A percentile compares a stretch with the other conserved stretches of the same genome.
Conservation (phyloP, 2,113 vertebrate species). For the Cardinalis cardinalis region DNA sequence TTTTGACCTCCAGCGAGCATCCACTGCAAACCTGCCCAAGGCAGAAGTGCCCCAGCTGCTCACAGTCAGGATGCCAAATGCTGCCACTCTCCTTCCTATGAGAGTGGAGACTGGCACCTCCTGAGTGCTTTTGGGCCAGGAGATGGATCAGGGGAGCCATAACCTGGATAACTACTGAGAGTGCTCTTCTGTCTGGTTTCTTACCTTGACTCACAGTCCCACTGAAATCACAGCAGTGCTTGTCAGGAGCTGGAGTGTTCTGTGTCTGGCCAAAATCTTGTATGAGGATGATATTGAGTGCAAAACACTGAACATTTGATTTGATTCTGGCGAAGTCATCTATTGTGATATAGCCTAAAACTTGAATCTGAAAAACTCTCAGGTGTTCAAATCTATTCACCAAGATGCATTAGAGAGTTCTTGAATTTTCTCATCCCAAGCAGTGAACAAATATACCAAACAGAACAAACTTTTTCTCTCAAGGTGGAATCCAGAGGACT, state of each 20-base stretch:
- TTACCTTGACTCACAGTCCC: neutral
- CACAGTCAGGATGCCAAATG: neutral
- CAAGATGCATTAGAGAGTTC: neutral
- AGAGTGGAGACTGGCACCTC: neutral
- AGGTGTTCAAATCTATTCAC: neutral
- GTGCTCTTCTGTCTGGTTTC: neutral
- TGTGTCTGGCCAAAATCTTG: neutral
- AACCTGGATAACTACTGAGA: neutral
- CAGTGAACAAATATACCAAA: neutral
- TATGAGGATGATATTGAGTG: neutral
- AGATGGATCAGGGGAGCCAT: neutral
- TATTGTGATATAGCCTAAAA: neutral
- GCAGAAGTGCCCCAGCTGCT: neutral
- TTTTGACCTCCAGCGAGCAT: fast-evolving
- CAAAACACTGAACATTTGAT: neutral
- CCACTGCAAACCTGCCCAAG: neutral
- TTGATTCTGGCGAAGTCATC: neutral
- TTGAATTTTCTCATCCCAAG: neutral
- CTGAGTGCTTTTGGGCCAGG: neutral
- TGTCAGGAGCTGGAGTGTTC: neutral
- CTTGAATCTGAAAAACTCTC: neutral
- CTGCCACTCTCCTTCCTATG: neutral
- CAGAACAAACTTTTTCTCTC: neutral
- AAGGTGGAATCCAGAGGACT: neutral
- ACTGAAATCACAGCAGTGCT: neutral